Conservation (phyloP, 2,888 invertebrate genomes). For the Cryptus viduatorius region DNA sequence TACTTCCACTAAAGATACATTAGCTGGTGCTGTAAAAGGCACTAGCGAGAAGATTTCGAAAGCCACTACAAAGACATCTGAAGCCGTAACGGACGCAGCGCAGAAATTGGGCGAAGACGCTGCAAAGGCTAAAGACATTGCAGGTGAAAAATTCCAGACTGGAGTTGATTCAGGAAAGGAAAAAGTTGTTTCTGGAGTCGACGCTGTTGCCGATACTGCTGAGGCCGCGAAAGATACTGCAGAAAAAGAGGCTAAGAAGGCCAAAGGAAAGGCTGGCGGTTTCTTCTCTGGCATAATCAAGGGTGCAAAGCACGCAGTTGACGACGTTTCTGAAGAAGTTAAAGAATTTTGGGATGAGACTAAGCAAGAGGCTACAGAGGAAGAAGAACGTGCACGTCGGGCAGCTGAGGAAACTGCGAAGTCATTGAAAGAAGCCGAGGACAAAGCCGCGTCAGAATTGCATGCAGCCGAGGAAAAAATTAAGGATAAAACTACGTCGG, state of each 20-base stretch:
- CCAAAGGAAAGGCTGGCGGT: slow-evolving; percentile 63
- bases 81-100: slow-evolving; percentile 57
- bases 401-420: slow-evolving; percentile 64
- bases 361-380: slow-evolving; percentile 67
- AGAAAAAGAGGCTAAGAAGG: slow-evolving; percentile 60
- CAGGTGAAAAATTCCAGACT: slow-evolving; percentile 60
- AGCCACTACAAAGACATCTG: slow-evolving; percentile 25
- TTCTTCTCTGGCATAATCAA: slow-evolving; percentile 74
- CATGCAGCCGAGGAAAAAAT: slow-evolving; percentile 58
- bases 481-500: slow-evolving; percentile 48
- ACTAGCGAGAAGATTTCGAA: slow-evolving; percentile 42
- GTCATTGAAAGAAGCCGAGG: slow-evolving; percentile 75
- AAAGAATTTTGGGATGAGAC: slow-evolving; percentile 70
- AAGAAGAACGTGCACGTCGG: slow-evolving; percentile 65
- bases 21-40: slow-evolving; percentile 52
- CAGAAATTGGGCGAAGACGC: slow-evolving; percentile 50
- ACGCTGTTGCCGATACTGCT: slow-evolving; percentile 63
- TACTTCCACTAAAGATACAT: slow-evolving; percentile 32
- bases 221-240: slow-evolving; percentile 67
- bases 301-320: slow-evolving; percentile 74
- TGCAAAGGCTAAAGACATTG: slow-evolving; percentile 55
- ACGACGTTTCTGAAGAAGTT: slow-evolving; percentile 66
- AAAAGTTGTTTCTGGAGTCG: slow-evolving; percentile 66
- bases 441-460: slow-evolving; percentile 43
- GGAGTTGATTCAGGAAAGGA: slow-evolving; percentile 58